phyloP scores from a whole-genome alignment of 2,888 invertebrate genomes.

The Sphecodes monilicornis region DNA sequence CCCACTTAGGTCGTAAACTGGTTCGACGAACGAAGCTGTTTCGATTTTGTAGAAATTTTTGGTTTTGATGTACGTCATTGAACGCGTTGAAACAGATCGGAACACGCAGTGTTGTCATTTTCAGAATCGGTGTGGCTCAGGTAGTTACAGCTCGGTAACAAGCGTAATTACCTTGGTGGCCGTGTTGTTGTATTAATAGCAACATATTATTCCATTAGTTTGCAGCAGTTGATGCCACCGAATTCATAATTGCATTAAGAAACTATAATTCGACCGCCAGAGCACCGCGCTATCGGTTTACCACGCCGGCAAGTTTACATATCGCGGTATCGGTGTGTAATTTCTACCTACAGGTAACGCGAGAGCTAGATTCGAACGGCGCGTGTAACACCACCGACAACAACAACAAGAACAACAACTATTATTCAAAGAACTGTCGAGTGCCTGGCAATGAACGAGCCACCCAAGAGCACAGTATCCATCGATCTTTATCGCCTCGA shows the following conservation, averaged over 20 bases:
- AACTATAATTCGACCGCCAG: conserved; percentile 15
- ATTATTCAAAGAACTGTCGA: background rate
- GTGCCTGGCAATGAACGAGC: background rate
- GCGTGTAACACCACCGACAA: background rate
- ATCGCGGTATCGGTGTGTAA: background rate
- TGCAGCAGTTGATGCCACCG: background rate
- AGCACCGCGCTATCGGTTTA: background rate
- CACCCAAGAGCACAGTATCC: background rate
- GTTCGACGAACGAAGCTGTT: background rate
- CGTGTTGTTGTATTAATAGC: background rate
- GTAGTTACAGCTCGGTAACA: background rate
- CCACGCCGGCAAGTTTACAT: conserved; percentile 6
- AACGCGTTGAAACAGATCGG: background rate
- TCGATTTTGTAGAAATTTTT: background rate
- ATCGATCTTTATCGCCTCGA: background rate
- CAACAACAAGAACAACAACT: conserved; percentile 2
- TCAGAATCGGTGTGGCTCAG: background rate
- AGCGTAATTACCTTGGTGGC: background rate
- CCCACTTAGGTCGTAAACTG: too few relatives aligned
- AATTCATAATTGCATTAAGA: conserved; percentile 16
- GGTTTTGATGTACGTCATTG: background rate
- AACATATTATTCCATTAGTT: conserved; percentile 1
- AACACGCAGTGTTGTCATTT: background rate
- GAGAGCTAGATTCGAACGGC: background rate
- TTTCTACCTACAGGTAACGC: conserved; percentile 9